Conservation (phyloP, 1,140 invertebrate species). For the Pomacea maculata region DNA sequence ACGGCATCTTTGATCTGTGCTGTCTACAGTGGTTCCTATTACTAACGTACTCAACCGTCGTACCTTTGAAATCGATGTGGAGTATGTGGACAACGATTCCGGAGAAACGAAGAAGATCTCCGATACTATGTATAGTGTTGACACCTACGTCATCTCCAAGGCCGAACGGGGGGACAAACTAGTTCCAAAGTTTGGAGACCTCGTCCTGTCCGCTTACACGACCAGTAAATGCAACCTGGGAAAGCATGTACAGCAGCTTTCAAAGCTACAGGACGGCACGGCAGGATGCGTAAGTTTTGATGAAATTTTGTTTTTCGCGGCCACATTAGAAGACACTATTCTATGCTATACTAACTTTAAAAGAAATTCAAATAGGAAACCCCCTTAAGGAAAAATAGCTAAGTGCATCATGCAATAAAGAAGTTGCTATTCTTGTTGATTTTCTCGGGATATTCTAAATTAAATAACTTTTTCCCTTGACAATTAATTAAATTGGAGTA, state of each 20-base stretch:
- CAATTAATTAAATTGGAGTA: neutral
- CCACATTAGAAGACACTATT: neutral
- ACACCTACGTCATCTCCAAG: conserved; percentile 39
- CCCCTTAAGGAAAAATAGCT: neutral
- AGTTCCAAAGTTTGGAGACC: conserved; percentile 40
- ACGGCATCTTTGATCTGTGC: conserved; percentile 13
- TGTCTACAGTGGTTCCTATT: conserved; percentile 39
- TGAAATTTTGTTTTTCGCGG: too few relatives aligned
- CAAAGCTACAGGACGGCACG: conserved; percentile 32
- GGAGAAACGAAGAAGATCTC: conserved; percentile 28
- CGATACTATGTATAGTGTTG: conserved; percentile 38
- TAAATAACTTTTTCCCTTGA: neutral
- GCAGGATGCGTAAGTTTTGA: conserved; percentile 39
- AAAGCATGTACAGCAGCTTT: conserved; percentile 42
- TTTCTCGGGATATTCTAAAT: neutral
- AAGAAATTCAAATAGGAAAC: neutral
- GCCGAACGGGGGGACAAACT: conserved; percentile 27
- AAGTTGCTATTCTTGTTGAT: neutral
- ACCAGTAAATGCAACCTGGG: conserved; percentile 38
- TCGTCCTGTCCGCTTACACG: conserved; percentile 34
- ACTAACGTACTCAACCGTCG: conserved; percentile 30
- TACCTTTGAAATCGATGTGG: conserved; percentile 35
- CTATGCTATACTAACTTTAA: neutral
- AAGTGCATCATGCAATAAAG: neutral
- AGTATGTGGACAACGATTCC: conserved; percentile 35